phyloP scores from a whole-genome alignment of 1,140 invertebrate species.

The Pentalonia nigronervosa region DNA sequence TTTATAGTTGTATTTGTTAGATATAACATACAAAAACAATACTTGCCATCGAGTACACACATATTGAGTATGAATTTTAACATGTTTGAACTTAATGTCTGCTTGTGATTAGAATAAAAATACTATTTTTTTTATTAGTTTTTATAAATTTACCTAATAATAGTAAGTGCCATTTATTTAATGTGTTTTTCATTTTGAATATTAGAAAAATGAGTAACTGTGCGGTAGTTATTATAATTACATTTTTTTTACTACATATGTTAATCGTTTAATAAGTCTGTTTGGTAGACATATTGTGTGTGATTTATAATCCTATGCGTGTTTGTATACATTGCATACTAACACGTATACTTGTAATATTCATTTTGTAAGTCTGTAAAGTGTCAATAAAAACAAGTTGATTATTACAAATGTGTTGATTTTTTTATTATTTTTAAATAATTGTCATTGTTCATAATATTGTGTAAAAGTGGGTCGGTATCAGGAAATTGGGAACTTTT shows the following conservation, averaged over 20 bases:
- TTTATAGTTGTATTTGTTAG: background rate
- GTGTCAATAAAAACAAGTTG: constrained; percentile 51
- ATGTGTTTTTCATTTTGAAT: background rate
- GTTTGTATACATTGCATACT: background rate
- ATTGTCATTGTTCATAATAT: background rate
- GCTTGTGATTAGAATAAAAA: too few species aligned
- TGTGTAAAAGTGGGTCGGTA: too few species aligned
- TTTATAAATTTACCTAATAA: constrained; percentile 12
- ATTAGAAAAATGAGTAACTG: background rate
- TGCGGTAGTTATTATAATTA: background rate
- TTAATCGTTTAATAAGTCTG: constrained; percentile 21
- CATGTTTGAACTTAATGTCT: background rate
- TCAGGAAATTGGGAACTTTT: too few species aligned
- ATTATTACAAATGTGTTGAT: background rate
- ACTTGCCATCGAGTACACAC: constrained; percentile 30
- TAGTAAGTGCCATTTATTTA: constrained; percentile 45
- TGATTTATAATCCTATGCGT: background rate
- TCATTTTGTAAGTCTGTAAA: constrained; percentile 53
- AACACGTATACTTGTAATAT: constrained; percentile 13
- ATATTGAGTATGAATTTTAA: constrained; percentile 5
- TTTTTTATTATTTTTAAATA: background rate
- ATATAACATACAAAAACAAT: constrained; percentile 10
- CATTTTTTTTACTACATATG: background rate
- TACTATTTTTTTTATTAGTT: constrained; percentile 28
- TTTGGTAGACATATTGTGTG: background rate